Conservation (phyloP, 2,797 vertebrate species). For the Manis javanica region DNA sequence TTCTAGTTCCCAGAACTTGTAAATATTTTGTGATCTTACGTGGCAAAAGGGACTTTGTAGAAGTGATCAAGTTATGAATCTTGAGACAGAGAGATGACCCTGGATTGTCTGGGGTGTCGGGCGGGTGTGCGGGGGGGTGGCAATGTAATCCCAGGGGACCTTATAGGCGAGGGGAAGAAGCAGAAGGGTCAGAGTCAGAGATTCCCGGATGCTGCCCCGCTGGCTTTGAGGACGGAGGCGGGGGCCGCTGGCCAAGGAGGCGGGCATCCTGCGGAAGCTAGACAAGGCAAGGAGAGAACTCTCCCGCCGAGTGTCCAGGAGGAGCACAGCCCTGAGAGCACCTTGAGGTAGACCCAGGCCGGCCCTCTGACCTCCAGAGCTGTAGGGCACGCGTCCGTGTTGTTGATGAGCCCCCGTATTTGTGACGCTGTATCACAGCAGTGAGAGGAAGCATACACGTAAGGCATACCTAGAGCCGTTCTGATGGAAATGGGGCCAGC, state of each 20-base stretch:
- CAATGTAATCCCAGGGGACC: background rate
- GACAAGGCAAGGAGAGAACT: background rate
- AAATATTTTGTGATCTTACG: background rate
- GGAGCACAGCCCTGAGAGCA: accelerated
- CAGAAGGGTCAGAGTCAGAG: background rate
- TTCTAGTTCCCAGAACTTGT: background rate
- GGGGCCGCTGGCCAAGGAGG: background rate
- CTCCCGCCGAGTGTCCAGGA: background rate
- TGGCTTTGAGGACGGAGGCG: background rate
- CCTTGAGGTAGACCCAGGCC: background rate
- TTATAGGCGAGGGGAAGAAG: background rate
- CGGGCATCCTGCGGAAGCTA: background rate
- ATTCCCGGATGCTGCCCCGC: background rate
- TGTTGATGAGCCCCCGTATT: background rate
- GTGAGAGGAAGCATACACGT: background rate
- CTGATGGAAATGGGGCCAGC: background rate
- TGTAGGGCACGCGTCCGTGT: accelerated
- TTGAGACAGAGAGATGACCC: background rate
- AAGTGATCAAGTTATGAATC: background rate
- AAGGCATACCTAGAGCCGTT: too few species aligned
- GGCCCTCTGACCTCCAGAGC: background rate
- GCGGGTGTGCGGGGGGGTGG: too few species aligned
- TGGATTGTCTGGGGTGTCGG: background rate
- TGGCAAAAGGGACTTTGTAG: background rate
- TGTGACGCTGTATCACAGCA: background rate